Percentiles rank a stretch among this genome's conserved stretches.
Conservation (phyloP, 2,797 vertebrate species). For the Psittacula echo region DNA sequence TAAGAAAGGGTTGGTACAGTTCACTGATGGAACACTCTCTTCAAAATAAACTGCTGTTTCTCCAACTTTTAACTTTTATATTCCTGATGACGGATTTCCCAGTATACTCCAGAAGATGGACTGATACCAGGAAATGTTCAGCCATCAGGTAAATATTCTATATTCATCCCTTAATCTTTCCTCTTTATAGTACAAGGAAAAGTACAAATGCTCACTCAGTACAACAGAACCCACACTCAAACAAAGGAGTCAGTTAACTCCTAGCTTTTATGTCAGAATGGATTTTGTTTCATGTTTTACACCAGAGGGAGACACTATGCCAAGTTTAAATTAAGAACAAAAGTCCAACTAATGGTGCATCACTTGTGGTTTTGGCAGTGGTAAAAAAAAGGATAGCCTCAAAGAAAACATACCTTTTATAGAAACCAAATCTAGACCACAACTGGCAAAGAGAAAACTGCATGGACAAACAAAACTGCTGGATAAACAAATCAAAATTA, state of each 20-base stretch:
- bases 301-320: constrained; percentile 77
- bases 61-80: not conserved
- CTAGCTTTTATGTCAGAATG: constrained; percentile 78
- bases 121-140: not conserved
- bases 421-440: constrained; percentile 89
- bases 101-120: not conserved
- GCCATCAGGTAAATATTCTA: not conserved
- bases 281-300: constrained; percentile 79
- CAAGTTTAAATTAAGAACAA: constrained; percentile 93
- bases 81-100: not conserved
- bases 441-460: constrained; percentile 83
- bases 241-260: constrained; percentile 55
- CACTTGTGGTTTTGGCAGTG: constrained; percentile 89
- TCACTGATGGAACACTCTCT: not conserved
- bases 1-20: not conserved
- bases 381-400: constrained; percentile 77
- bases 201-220: constrained; percentile 24
- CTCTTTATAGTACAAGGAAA: not conserved
- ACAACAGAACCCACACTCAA: not conserved
- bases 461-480: constrained; percentile 91
- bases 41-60: not conserved
- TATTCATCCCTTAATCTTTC: not conserved
- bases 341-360: constrained; percentile 84
- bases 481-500: constrained; percentile 86
- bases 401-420: constrained; percentile 92